Evolutionary conservation across 2,797 vertebrate species (phyloP).

Genomic region (Mus caroli): DNA sequence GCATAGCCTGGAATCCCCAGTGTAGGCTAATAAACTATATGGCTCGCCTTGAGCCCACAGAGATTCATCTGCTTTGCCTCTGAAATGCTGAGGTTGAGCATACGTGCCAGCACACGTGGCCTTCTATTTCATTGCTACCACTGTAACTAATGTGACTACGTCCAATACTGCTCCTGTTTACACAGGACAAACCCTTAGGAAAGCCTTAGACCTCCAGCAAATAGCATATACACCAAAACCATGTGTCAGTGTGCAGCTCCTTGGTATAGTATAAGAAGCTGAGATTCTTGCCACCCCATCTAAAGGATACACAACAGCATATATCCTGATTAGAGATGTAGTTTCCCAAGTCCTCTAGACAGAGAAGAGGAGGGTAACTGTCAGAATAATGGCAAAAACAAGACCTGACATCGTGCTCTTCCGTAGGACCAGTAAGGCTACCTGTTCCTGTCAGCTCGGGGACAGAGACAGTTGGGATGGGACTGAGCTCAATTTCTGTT

Average conservation of each 20-base stretch:
- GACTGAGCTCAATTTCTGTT: not conserved
- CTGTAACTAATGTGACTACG: not conserved
- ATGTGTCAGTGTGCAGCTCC: not conserved
- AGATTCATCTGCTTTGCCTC: not conserved
- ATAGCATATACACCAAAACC: not conserved
- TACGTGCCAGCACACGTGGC: not conserved
- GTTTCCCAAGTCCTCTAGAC: not conserved
- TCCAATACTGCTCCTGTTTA: not conserved
- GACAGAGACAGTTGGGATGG: not conserved
- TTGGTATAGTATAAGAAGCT: not conserved
- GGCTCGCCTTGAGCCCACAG: not conserved
- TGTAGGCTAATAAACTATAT: not conserved
- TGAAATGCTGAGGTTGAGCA: not conserved
- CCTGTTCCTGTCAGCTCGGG: not conserved
- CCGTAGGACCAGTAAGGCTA: not conserved
- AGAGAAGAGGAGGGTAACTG: not conserved
- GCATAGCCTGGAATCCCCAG: not conserved
- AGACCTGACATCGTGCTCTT: not conserved
- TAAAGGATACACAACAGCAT: not conserved
- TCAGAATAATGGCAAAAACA: not conserved
- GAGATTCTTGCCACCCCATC: not conserved
- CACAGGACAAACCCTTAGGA: conserved; percentile 18
- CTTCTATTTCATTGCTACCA: not conserved
- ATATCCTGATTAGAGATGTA: not conserved
- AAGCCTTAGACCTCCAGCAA: conserved; percentile 20